Percentiles rank a stretch among this genome's conserved stretches.
Conservation (phyloP, 64 coral and sea anemone species). For the Acropora yongei region DNA sequence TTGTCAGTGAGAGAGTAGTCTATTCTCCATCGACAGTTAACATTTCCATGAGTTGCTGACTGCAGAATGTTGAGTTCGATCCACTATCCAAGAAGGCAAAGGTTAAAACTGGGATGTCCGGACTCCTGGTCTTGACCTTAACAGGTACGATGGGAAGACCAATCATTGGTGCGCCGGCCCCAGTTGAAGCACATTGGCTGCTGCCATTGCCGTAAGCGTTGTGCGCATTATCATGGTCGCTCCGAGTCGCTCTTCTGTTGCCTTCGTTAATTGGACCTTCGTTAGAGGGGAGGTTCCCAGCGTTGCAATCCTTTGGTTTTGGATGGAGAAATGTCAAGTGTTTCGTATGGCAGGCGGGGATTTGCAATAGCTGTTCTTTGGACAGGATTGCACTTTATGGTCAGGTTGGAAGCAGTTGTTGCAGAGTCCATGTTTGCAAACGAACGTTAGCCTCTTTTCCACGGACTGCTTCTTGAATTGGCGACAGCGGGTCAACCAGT, state of each 20-base stretch:
- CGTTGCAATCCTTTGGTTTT: not conserved
- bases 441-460: slow-evolving; percentile 25
- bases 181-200: not conserved
- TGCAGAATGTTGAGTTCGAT: slow-evolving; percentile 59
- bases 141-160: slow-evolving; percentile 35
- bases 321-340: slow-evolving; percentile 64
- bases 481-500: slow-evolving; percentile 57
- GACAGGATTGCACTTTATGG: slow-evolving; percentile 39
- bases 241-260: not conserved
- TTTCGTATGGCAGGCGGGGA: slow-evolving; percentile 24
- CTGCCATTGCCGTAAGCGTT: slow-evolving; percentile 7
- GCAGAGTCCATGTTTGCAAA: slow-evolving; percentile 50
- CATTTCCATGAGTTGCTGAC: slow-evolving; percentile 31
- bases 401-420: slow-evolving; percentile 46
- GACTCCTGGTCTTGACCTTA: slow-evolving; percentile 22
- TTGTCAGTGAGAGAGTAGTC: slow-evolving; percentile 33
- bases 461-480: slow-evolving; percentile 38
- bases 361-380: slow-evolving; percentile 63
- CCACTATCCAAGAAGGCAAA: slow-evolving; percentile 53
- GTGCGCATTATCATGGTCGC: not conserved
- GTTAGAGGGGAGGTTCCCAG: not conserved
- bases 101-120: not conserved
- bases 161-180: not conserved
- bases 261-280: not conserved
- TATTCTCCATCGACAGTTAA: not conserved